phyloP scores from a whole-genome alignment of 2,888 invertebrate species.

The Octonoba sinensis region DNA sequence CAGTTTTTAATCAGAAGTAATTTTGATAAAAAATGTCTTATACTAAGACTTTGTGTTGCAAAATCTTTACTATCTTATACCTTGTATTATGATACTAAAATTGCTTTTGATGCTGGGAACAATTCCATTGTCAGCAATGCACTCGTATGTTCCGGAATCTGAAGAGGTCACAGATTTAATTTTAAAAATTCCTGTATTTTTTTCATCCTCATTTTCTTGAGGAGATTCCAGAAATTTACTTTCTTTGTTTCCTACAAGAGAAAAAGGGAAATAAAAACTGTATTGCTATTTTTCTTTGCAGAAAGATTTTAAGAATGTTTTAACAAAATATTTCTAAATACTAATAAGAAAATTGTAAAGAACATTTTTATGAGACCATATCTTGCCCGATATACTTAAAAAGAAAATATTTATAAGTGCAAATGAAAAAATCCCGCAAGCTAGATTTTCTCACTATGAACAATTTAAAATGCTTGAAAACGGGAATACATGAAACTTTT shows the following conservation, averaged over 20 bases:
- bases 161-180: not conserved
- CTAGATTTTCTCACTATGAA: too few relatives aligned
- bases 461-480: too few relatives aligned
- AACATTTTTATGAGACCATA: too few relatives aligned
- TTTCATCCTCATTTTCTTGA: not conserved
- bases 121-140: slow-evolving; percentile 47
- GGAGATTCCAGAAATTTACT: not conserved
- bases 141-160: slow-evolving; percentile 38
- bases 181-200: not conserved
- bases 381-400: too few relatives aligned
- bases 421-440: too few relatives aligned
- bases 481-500: too few relatives aligned
- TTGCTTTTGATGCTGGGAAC: slow-evolving; percentile 26
- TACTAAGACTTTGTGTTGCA: too few relatives aligned
- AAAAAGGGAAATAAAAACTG: not conserved
- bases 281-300: not conserved
- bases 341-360: too few relatives aligned
- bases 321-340: not conserved
- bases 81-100: slow-evolving; percentile 32
- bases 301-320: not conserved
- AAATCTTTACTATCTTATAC: not conserved
- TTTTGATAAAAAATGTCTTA: too few relatives aligned
- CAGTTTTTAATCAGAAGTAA: too few relatives aligned
- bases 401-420: too few relatives aligned
- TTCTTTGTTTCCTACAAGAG: slow-evolving; percentile 1